Conservation (phyloP, 2,888 invertebrate species). For the Crocallis elinguaria region DNA sequence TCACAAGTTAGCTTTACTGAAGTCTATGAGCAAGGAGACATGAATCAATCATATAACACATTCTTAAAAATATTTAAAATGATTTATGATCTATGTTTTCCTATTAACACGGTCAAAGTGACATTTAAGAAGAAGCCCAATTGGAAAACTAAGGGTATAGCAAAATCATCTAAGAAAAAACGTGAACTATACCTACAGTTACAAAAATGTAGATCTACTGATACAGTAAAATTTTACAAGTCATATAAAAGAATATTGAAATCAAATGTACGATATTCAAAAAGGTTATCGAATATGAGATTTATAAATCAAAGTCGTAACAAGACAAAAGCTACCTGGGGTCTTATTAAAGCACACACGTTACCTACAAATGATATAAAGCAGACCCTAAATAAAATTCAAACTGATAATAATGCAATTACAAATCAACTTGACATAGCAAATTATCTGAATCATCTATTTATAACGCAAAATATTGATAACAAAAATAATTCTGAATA, state of each 20-base stretch:
- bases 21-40: background rate
- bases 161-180: background rate
- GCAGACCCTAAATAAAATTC: background rate
- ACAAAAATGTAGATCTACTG: background rate
- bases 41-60: background rate
- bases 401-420: background rate
- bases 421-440: no score
- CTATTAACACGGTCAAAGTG: background rate
- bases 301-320: background rate
- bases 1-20: background rate
- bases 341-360: background rate
- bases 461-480: no score
- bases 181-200: background rate
- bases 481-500: no score
- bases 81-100: no score
- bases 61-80: background rate
- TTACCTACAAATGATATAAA: background rate
- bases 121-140: background rate
- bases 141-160: background rate
- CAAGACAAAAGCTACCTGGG: background rate
- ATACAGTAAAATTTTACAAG: background rate
- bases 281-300: background rate
- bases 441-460: background rate
- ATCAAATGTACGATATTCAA: background rate
- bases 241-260: no score